Evolutionary conservation across 2,888 invertebrate genomes (phyloP).

Genomic region (Eustalomyia histrio): DNA sequence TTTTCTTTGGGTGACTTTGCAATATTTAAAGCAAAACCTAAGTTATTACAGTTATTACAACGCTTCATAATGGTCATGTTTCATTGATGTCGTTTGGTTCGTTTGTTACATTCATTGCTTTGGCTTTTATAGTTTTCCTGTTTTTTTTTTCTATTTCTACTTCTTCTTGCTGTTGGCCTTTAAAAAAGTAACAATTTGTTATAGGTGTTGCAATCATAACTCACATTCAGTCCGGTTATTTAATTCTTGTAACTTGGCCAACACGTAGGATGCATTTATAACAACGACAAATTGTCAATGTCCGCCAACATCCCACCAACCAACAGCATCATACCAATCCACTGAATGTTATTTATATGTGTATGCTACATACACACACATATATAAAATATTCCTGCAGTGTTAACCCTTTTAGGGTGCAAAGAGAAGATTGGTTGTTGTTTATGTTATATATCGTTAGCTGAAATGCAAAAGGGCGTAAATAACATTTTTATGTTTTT

Average conservation of each 20-base stretch:
- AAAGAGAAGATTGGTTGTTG: too few relatives aligned
- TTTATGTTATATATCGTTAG: too few relatives aligned
- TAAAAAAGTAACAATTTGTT: conserved; percentile 63
- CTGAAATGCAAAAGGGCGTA: too few relatives aligned
- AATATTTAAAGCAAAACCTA: conserved; percentile 49
- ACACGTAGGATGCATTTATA: conserved; percentile 65
- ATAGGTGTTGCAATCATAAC: conserved; percentile 65
- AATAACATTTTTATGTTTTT: too few relatives aligned
- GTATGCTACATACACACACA: too few relatives aligned
- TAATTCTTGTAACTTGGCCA: conserved; percentile 63
- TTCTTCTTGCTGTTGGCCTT: conserved; percentile 11
- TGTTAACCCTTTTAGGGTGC: too few relatives aligned
- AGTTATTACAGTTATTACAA: conserved; percentile 61
- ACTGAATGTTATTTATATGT: not conserved
- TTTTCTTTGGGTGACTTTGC: conserved; percentile 56
- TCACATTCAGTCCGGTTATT: conserved; percentile 63
- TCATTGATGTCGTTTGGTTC: conserved; percentile 6
- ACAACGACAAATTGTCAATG: conserved; percentile 66
- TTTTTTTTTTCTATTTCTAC: conserved; percentile 8
- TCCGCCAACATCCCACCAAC: conserved; percentile 53
- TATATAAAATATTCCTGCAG: too few relatives aligned
- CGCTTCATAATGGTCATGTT: conserved; percentile 44
- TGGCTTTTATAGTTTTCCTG: not conserved
- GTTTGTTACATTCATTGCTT: conserved; percentile 7
- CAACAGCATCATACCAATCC: conserved; percentile 5